Conservation (phyloP, 1,140 invertebrate species). For the Sarcophaga bullata region DNA sequence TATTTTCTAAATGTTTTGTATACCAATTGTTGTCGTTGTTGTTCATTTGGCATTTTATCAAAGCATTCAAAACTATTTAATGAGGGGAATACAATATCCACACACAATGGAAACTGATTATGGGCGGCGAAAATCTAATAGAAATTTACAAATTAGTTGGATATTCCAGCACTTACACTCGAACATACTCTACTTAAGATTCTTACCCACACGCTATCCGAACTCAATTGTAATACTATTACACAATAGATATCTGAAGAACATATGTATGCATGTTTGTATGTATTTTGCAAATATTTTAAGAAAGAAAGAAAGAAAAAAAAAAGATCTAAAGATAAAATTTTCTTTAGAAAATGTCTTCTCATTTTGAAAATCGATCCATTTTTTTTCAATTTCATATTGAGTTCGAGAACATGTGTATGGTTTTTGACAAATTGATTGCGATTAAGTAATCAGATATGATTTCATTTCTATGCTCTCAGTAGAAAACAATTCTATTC, state of each 20-base stretch:
- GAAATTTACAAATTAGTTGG: too few relatives aligned
- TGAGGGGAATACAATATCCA: too few relatives aligned
- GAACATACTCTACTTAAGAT: too few relatives aligned
- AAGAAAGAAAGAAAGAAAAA: neutral
- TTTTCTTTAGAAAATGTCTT: neutral
- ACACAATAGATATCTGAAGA: neutral
- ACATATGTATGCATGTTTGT: neutral
- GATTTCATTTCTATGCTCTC: neutral
- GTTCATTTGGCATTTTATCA: too few relatives aligned
- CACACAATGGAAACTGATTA: too few relatives aligned
- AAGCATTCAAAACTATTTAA: too few relatives aligned
- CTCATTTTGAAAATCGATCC: neutral
- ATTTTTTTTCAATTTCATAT: neutral
- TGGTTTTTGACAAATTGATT: neutral
- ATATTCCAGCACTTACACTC: too few relatives aligned
- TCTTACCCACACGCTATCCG: neutral
- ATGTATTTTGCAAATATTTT: neutral
- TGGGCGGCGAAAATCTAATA: too few relatives aligned
- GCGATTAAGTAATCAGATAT: conserved; percentile 26
- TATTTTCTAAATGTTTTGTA: too few relatives aligned
- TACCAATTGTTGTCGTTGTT: too few relatives aligned
- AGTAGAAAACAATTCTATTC: too few relatives aligned
- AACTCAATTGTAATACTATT: neutral
- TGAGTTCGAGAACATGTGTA: neutral
- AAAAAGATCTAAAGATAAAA: neutral